Base-by-base conservation (phyloP, 2,113 vertebrate genomes). In the Anolis sagrei region DNA sequence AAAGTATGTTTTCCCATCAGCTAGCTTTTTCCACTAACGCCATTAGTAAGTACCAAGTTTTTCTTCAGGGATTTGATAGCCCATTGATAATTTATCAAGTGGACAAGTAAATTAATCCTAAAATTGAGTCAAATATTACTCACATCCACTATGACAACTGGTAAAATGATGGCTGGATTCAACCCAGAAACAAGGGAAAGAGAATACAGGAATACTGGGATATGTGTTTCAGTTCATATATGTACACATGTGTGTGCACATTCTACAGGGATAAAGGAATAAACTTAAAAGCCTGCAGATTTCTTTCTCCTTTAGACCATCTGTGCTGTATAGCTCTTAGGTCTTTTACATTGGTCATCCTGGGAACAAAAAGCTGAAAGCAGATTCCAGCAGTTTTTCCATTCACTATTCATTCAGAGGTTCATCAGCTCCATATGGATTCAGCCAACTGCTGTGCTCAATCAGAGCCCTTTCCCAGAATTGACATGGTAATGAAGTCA, bases 401-500 rank as follows among this genome's bases (percentile, higher is more conserved):
- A 98, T 98, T 98, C 98, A 98, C 98, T 97, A 97, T 98, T 98
- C 98, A 98, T 98, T 97, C 97, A 96, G 97, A 97, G 96, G 96
- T 97, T 96, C 97, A 94, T 96, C 96, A 96, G 94, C 97, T 97
- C 98, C 97, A 95, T 96, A 97, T 96, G 97, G 97, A 97, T 97
- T 96, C 96, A 97, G 97, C 97, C 97, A 96, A 95, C 97, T 96
- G 97, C 98, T 97, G 97, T 94, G 97, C 95, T 97, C 96, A 97
- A 97, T 97, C 97, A 95, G 94, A 91, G 96, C 95, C 95, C 95
- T 95, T 96, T 95, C 95, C 95, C 93, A 94, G 97, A 97, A 98
- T 98, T 98, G 97, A 98, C 97, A 98, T 98, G 98, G 97, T 98
- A 98, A 98, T 98, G 97, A 98, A 98, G 97, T 96, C 95, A 94